Evolutionary conservation across 1,140 invertebrate genomes (phyloP).

Genomic region (Mercenaria mercenaria): DNA sequence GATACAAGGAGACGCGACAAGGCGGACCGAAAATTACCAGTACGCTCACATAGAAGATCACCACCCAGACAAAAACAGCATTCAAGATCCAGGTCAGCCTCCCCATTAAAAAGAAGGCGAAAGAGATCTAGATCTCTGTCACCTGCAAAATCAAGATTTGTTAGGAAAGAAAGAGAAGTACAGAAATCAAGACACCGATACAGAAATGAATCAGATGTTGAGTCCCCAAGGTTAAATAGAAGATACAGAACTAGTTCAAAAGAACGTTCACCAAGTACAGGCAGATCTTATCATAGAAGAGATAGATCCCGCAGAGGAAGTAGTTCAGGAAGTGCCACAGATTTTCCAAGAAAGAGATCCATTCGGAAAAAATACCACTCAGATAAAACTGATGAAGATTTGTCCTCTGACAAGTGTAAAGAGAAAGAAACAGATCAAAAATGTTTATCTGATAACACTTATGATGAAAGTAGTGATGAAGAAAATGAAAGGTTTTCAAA

Average conservation of each 20-base stretch:
- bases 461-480: not conserved
- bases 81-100: not conserved
- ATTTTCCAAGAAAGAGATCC: not conserved
- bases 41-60: not conserved
- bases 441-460: not conserved
- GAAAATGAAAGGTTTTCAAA: slow-evolving; percentile 25
- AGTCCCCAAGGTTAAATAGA: not conserved
- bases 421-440: not conserved
- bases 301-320: not conserved
- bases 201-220: not conserved
- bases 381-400: not conserved
- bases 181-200: not conserved
- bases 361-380: not conserved
- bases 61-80: not conserved
- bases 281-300: not conserved
- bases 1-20: not conserved
- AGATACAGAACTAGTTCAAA: not conserved
- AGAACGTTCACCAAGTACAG: not conserved
- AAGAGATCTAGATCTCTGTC: not conserved
- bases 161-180: not conserved
- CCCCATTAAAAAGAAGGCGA: not conserved
- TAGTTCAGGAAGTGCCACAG: not conserved
- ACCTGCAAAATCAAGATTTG: not conserved
- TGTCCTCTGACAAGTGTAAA: not conserved
- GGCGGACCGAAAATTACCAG: not conserved